These are phyloP conservation scores for Oryzias celebensis DNA, from an alignment of 2,113 vertebrate genomes.

Conservation along the genomic window DNA sequence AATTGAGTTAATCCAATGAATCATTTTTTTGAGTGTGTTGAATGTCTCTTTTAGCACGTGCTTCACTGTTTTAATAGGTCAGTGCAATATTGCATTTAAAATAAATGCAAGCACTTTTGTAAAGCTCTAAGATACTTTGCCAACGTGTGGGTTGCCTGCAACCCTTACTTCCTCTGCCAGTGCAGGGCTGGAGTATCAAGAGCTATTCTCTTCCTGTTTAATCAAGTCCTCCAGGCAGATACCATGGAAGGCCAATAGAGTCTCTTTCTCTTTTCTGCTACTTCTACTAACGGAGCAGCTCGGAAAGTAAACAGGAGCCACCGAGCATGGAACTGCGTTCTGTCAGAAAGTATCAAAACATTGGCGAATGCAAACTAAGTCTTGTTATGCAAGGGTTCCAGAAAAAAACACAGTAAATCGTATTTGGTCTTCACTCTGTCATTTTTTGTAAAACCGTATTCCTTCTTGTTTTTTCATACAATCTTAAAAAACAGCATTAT, in stretches of 20 bases:
- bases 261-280: slow-evolving; percentile 42
- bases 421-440: no score
- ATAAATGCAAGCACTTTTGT: slow-evolving; percentile 46
- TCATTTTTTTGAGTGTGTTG: no score
- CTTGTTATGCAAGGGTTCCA: slow-evolving; percentile 44
- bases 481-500: no score
- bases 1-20: no score
- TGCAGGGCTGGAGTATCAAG: slow-evolving; percentile 56
- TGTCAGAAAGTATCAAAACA: slow-evolving; percentile 35
- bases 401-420: no score
- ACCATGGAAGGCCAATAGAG: slow-evolving; percentile 47
- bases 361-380: slow-evolving; percentile 45
- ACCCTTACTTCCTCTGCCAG: slow-evolving; percentile 63
- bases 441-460: no score
- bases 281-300: slow-evolving; percentile 43
- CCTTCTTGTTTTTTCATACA: no score
- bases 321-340: slow-evolving; percentile 31
- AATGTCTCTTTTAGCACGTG: slow-evolving; percentile 16
- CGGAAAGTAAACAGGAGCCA: slow-evolving; percentile 38
- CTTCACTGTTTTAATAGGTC: slow-evolving; percentile 22
- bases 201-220: slow-evolving; percentile 69
- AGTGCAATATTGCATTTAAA: slow-evolving; percentile 38
- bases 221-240: slow-evolving; percentile 71
- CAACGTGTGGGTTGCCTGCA: slow-evolving; percentile 65
- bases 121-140: slow-evolving; percentile 51